Evolutionary conservation across 1,140 invertebrate species (phyloP).

Genomic region (Aethina tumida): DNA sequence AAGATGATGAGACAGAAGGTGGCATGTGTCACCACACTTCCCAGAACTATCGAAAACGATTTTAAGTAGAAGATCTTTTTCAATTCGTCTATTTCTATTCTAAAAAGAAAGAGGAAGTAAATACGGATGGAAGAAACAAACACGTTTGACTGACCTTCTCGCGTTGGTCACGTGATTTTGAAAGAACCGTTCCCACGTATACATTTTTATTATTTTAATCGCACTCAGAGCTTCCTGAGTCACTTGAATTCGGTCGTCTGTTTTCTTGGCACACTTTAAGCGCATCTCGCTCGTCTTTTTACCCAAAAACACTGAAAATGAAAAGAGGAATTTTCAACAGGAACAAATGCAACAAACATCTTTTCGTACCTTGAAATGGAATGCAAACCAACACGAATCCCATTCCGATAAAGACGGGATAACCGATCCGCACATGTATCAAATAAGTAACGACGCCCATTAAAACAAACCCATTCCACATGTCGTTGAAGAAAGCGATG

Average conservation of each 20-base stretch:
- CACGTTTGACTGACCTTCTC: slow-evolving; percentile 9
- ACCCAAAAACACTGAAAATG: neutral
- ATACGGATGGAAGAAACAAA: neutral
- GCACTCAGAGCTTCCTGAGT: slow-evolving; percentile 78
- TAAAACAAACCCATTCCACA: slow-evolving; percentile 75
- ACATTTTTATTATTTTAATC: slow-evolving; percentile 80
- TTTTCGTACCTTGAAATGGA: slow-evolving; percentile 66
- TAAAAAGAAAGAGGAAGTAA: slow-evolving; percentile 17
- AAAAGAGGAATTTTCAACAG: no score
- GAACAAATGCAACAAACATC: slow-evolving; percentile 8
- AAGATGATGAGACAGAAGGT: slow-evolving; percentile 45
- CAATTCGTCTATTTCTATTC: slow-evolving; percentile 24
- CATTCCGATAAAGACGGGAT: slow-evolving; percentile 67
- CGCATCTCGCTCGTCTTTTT: neutral
- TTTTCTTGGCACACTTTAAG: slow-evolving; percentile 29
- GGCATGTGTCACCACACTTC: slow-evolving; percentile 56
- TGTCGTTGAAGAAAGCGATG: slow-evolving; percentile 61
- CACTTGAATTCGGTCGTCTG: slow-evolving; percentile 68
- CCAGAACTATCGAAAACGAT: slow-evolving; percentile 20
- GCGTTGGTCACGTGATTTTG: slow-evolving; percentile 45
- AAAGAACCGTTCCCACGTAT: slow-evolving; percentile 75
- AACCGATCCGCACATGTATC: slow-evolving; percentile 63
- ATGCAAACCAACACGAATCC: slow-evolving; percentile 68
- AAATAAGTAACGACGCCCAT: slow-evolving; percentile 65
- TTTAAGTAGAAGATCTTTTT: slow-evolving; percentile 27